phyloP scores from a whole-genome alignment of 2,888 invertebrate species.

The Creontiades dilutus region DNA sequence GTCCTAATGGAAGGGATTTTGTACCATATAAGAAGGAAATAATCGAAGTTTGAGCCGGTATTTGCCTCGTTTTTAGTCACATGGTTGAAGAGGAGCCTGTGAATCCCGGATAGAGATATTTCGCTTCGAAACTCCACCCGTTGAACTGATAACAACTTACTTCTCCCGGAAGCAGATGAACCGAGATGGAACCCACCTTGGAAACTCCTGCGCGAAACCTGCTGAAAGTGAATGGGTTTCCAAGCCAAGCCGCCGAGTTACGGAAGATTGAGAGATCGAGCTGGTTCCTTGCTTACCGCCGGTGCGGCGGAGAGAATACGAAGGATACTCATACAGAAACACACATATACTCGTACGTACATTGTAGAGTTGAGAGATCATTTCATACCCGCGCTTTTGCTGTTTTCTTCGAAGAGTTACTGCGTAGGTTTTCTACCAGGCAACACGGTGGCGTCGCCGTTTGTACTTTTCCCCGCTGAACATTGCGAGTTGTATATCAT shows the following conservation, averaged over 20 bases:
- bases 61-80: no score
- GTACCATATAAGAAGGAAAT: no score
- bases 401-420: background rate
- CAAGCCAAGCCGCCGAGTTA: background rate
- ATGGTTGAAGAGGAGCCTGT: no score
- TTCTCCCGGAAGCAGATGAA: conserved; percentile 5
- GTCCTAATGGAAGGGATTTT: no score
- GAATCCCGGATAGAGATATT: background rate
- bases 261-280: conserved; percentile 30
- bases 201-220: background rate
- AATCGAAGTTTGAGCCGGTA: no score
- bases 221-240: background rate
- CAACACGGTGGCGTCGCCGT: background rate
- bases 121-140: background rate
- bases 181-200: background rate
- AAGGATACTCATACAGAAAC: no score
- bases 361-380: conserved; percentile 53
- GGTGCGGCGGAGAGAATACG: background rate
- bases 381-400: background rate
- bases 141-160: background rate
- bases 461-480: background rate
- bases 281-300: background rate
- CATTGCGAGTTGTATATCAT: background rate
- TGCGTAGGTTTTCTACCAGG: background rate
- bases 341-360: background rate